These are phyloP conservation scores for Rotaria socialis DNA, from an alignment of 2,888 invertebrate genomes.

Conservation along the genomic window DNA sequence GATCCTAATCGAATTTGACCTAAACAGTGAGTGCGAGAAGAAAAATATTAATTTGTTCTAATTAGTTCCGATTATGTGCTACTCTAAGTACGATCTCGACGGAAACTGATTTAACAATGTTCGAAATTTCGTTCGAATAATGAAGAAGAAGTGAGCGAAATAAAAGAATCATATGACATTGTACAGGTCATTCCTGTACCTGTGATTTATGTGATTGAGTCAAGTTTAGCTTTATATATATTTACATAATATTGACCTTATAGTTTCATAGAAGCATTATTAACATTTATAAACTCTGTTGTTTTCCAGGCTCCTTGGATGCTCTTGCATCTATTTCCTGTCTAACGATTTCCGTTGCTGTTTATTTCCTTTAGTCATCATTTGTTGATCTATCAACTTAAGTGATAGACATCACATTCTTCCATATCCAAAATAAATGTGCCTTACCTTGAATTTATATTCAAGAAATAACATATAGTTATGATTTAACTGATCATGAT, in stretches of 20 bases:
- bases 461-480: not conserved
- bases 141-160: not conserved
- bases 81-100: not conserved
- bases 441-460: not conserved
- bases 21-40: not conserved
- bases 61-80: conserved; percentile 15
- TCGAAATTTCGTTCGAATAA: not conserved
- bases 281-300: not conserved
- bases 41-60: not conserved
- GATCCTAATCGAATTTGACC: not conserved
- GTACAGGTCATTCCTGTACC: no score
- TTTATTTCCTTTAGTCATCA: conserved; percentile 2
- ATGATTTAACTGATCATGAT: not conserved
- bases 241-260: no score
- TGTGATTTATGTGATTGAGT: no score
- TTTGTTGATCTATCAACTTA: conserved; percentile 23
- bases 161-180: no score
- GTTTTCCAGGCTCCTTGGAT: not conserved
- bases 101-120: not conserved
- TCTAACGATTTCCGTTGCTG: conserved; percentile 6
- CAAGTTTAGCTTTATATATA: no score
- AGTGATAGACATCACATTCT: not conserved
- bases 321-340: not conserved
- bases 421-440: not conserved
- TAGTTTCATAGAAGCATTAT: no score